These are phyloP conservation scores for Leptodactylus fuscus DNA, from an alignment of 2,113 vertebrate genomes.

Conservation along the genomic window DNA sequence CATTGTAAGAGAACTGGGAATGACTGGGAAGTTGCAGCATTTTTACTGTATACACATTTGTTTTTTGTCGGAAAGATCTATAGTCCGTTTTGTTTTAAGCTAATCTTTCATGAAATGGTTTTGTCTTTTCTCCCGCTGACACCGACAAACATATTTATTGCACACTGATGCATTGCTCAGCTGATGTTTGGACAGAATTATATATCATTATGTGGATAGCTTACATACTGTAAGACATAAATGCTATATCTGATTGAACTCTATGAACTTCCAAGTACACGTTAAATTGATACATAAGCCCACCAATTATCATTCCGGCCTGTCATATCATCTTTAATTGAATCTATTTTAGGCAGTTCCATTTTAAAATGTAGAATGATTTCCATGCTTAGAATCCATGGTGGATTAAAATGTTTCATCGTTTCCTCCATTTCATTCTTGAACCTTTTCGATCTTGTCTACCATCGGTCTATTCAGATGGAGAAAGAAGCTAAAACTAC, in stretches of 20 bases:
- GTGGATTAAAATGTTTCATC: not conserved
- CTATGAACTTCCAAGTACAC: not conserved
- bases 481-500: too few species aligned
- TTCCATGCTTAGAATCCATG: not conserved
- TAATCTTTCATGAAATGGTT: slow-evolving; percentile 23
- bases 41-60: too few species aligned
- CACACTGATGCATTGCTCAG: not conserved
- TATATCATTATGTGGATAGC: slow-evolving; percentile 14
- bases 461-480: too few species aligned
- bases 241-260: slow-evolving; percentile 6
- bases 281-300: slow-evolving; percentile 18
- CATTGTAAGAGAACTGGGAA: too few species aligned
- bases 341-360: slow-evolving; percentile 12
- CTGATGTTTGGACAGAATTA: slow-evolving; percentile 56
- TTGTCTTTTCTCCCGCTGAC: slow-evolving; percentile 51
- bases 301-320: slow-evolving; percentile 6
- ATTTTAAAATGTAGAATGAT: not conserved
- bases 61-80: not conserved
- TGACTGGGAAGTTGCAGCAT: too few species aligned
- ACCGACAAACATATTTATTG: slow-evolving; percentile 38
- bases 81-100: not conserved
- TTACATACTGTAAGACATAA: slow-evolving; percentile 44
- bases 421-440: not conserved
- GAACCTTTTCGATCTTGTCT: too few species aligned
- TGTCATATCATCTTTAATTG: slow-evolving; percentile 11